Base-by-base conservation (phyloP, 92 coral and sea anemone genomes). In the Hydrozoanthus gracilis region DNA sequence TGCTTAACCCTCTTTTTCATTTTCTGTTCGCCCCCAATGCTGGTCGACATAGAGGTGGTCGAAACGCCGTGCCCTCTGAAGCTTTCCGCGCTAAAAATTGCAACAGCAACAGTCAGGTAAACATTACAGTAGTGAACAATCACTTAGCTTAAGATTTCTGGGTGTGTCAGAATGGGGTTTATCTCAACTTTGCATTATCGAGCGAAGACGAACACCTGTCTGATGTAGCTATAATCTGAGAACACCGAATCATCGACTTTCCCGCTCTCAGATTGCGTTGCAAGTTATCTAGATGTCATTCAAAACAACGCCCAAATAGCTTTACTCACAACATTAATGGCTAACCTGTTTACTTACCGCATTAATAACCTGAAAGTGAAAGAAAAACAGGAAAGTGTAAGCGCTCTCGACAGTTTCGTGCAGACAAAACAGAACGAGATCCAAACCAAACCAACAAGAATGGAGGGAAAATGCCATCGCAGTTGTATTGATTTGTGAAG, bases 311-410 rank as follows among this genome's bases (percentile, higher is more conserved):
- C 18, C 85, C 11, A 65, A 48, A 17, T 11, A 18, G 7, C 7
- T 50, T 70, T n/a, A 73, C 60, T 49, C 10, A 14, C 10, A n/a
- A 35, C 58, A 62, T 20, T 71, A 83, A 50, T 78, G 14, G 17
- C 7, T 35, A 75, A 48, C 50, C 7, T 60, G 72, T 15, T 18
- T 51, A 71, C 93, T 76, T n/a, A 95, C 98, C 98, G 91, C 87
- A 92, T 92, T 95, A 86, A 95, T 91, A 67, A 95, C 96, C 98
- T 95, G 76, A 68, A 7, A 11, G 45, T 68, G 64, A 60, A 51
- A 35, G 16, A 54, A 13, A 46, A 58, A 10, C 14, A 15, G 55
- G 39, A 73, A 72, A 83, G 62, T 27, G 73, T 68, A 27, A 68
- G 73, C 44, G 9, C 73, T 82, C 7, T n/a, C 16, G 44, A 74